Evolutionary conservation across 2,888 invertebrate species (phyloP).

Genomic region (Tipula unca): DNA sequence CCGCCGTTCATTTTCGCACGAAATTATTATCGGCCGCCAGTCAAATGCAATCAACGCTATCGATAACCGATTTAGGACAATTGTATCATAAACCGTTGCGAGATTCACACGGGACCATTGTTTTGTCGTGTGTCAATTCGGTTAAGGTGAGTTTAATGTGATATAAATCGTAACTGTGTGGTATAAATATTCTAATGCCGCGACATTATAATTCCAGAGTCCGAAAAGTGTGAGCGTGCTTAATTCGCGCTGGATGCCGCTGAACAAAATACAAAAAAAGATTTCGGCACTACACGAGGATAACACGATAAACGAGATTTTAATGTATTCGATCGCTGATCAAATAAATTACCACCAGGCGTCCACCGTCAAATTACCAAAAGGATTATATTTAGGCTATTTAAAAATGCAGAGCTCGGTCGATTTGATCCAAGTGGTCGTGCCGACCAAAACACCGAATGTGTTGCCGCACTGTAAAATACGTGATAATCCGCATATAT

Average conservation of each 20-base stretch:
- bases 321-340: constrained; percentile 81
- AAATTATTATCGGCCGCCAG: constrained; percentile 87
- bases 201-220: constrained; percentile 40
- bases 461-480: constrained; percentile 90
- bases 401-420: constrained; percentile 94
- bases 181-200: too few species aligned
- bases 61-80: constrained; percentile 90
- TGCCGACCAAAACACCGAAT: constrained; percentile 86
- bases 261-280: constrained; percentile 75
- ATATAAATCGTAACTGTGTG: too few species aligned
- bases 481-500: constrained; percentile 91
- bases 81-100: constrained; percentile 84
- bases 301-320: constrained; percentile 69
- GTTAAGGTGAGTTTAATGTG: constrained; percentile 34
- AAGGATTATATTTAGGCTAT: constrained; percentile 91
- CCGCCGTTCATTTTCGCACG: constrained; percentile 83
- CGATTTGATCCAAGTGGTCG: constrained; percentile 87
- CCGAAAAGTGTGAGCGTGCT: constrained; percentile 81
- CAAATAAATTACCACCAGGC: constrained; percentile 58
- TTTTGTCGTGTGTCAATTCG: constrained; percentile 75
- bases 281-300: constrained; percentile 64
- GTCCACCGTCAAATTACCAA: constrained; percentile 70
- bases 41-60: constrained; percentile 85
- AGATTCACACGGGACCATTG: constrained; percentile 83
- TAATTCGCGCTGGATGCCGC: constrained; percentile 87